A percentile compares a stretch with the other conserved stretches of the same genome.
Conservation (phyloP, 2,113 vertebrate species). For the Sapayoa aenigma region DNA sequence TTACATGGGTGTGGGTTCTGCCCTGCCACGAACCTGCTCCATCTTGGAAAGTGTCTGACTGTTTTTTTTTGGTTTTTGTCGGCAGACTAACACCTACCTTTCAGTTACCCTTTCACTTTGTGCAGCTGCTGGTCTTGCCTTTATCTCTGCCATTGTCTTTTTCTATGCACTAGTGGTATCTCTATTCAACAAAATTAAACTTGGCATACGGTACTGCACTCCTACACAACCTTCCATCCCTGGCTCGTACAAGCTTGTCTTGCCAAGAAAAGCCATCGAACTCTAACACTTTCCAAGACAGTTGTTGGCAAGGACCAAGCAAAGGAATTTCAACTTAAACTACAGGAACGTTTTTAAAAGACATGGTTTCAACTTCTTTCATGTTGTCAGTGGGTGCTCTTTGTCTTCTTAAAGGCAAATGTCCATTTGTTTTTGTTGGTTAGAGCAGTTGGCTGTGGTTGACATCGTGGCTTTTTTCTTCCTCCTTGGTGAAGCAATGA, state of each 20-base stretch:
- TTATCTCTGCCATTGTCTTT: neutral
- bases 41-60: neutral
- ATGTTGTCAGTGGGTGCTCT: neutral
- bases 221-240: neutral
- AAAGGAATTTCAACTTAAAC: neutral
- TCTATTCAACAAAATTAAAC: neutral
- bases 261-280: neutral
- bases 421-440: neutral
- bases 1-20: neutral
- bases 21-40: neutral
- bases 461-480: neutral
- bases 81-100: neutral
- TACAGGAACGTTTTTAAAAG: neutral
- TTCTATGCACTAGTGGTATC: neutral
- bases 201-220: fast-evolving
- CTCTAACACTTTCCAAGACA: neutral
- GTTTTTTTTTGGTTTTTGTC: neutral
- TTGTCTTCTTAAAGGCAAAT: neutral
- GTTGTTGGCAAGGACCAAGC: neutral
- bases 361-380: neutral
- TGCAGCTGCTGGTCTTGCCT: neutral
- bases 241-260: neutral
- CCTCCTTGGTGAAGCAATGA: neutral
- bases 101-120: neutral
- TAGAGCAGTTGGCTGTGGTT: neutral